Base-by-base conservation (phyloP, 2,797 vertebrate genomes). In the Thaleichthys pacificus region DNA sequence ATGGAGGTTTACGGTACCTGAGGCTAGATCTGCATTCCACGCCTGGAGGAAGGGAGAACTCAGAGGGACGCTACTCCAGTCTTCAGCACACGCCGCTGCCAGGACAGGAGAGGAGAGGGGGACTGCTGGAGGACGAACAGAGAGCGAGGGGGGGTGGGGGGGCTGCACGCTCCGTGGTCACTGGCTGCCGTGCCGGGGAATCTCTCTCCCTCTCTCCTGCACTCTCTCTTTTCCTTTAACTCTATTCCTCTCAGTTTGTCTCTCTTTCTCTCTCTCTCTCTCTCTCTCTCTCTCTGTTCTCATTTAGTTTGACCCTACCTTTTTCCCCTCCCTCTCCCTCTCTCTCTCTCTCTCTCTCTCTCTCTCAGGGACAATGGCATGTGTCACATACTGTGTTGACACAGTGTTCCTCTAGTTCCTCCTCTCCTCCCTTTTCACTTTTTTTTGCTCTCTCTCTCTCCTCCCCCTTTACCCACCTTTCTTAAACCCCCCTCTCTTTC, bases 1-100 rank as follows among this genome's bases (percentile, higher is more conserved):
- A 51, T 17, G 47, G 32, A 69, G 67, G 72, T 75, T 19, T 49
- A 69, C 75, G 69, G 74, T 88, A 89, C 87, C 89, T 87, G 79
- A 51, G 42, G 8, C 66, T 51, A 70, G 47, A 72, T 49, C 8
- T 80, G 77, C 70, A 70, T 69, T 80, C 32, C 72, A 80, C 74
- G 75, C 65, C 7, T 35, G 28, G 8, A 58, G 56, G 12, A 22
- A 24, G n/a, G 6, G 72, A 68, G 77, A 61, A 47, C 60, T 71
- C 24, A 49, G 38, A 42, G 38, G 71, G 65, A 60, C 7, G 42
- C n/a, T 51, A 69, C 28, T 69, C 26, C 17, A 14, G 28, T 35
- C 51, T 24, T 69, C 26, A 58, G 17, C 38, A 30, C n/a, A 15
- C 54, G 11, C 49, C 28, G 35, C 24, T 32, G 57, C n/a, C 4